Evolutionary conservation across 1,140 invertebrate genomes (phyloP).

Genomic region (Meloidogyne floridensis): DNA sequence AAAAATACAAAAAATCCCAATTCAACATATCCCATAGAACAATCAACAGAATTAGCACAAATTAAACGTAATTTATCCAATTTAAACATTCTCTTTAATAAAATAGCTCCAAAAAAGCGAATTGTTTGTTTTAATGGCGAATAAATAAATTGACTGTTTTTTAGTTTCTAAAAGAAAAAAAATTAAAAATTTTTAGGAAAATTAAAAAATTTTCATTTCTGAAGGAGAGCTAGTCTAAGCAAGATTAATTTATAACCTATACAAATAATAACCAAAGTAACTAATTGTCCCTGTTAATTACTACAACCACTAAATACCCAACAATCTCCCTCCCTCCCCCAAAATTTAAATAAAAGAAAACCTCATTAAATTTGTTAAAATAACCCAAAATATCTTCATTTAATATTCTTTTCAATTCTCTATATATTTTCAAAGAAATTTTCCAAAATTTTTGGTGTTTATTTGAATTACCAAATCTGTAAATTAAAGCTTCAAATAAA

Average conservation of each 20-base stretch:
- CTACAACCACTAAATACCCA: slow-evolving; percentile 26
- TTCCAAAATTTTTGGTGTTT: slow-evolving; percentile 45
- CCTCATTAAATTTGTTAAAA: slow-evolving; percentile 28
- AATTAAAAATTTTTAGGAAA: not conserved
- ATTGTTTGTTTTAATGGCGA: slow-evolving; percentile 20
- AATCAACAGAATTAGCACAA: slow-evolving; percentile 29
- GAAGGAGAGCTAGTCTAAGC: too few species aligned
- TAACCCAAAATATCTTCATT: slow-evolving; percentile 11
- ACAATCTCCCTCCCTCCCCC: not conserved
- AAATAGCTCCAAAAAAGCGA: slow-evolving; percentile 33
- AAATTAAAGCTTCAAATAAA: slow-evolving; percentile 35
- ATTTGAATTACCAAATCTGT: slow-evolving; percentile 46
- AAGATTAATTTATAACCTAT: too few species aligned
- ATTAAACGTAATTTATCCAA: slow-evolving; percentile 37
- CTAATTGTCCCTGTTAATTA: slow-evolving; percentile 1
- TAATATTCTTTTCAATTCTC: slow-evolving; percentile 34
- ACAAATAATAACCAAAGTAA: too few species aligned
- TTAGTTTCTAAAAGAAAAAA: slow-evolving; percentile 31
- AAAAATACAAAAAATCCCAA: slow-evolving; percentile 18
- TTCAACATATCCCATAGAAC: slow-evolving; percentile 37
- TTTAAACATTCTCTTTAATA: slow-evolving; percentile 25
- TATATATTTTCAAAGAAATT: slow-evolving; percentile 30
- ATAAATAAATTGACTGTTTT: slow-evolving; percentile 35
- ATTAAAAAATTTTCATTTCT: not conserved
- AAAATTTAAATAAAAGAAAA: not conserved